Conservation (phyloP, 1,140 invertebrate species). For the Mamestra configurata region DNA sequence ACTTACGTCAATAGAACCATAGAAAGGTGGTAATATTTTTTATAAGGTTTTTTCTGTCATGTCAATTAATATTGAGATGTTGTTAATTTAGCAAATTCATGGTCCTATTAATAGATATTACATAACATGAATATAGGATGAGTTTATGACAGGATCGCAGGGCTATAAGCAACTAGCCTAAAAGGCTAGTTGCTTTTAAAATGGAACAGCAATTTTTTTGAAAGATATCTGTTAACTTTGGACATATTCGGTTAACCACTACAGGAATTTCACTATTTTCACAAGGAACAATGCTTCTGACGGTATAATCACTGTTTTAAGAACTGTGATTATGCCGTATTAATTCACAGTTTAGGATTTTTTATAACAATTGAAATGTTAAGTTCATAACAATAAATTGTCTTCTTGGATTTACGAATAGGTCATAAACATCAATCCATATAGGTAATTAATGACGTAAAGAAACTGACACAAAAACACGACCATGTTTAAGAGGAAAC, state of each 20-base stretch:
- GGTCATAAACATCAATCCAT: neutral
- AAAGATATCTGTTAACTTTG: no score
- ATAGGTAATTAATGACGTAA: slow-evolving; percentile 22
- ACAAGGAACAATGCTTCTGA: no score
- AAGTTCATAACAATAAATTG: neutral
- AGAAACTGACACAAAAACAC: slow-evolving; percentile 30
- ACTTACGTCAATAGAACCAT: neutral
- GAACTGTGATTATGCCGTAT: no score
- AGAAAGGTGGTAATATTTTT: neutral
- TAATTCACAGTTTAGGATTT: no score
- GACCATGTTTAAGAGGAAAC: slow-evolving; percentile 33
- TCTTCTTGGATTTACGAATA: neutral
- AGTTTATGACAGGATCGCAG: no score
- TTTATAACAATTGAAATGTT: neutral
- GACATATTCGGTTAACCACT: no score
- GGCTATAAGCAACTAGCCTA: no score
- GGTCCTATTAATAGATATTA: neutral
- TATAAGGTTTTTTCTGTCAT: neutral
- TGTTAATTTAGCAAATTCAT: neutral
- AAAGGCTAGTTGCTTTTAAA: no score
- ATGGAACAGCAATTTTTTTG: no score
- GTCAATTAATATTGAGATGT: slow-evolving; percentile 4
- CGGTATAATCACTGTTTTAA: no score
- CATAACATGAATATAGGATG: neutral
- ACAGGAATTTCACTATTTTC: no score